These are phyloP conservation scores for Graptemys geographica DNA, from an alignment of 2,797 vertebrate genomes.

Conservation along the genomic window DNA sequence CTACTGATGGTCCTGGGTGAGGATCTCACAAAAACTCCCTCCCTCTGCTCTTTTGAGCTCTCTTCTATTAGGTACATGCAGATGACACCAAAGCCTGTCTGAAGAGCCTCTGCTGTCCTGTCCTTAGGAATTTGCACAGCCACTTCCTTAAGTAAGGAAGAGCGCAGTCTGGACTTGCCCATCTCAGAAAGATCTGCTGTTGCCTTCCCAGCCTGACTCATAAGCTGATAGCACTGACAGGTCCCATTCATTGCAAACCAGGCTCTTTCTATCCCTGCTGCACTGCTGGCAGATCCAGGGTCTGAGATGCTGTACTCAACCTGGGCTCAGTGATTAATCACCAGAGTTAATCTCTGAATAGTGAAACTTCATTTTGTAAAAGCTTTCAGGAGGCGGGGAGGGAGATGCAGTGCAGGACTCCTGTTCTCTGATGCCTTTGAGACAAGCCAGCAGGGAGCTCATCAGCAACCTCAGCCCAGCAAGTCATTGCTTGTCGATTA, in stretches of 20 bases:
- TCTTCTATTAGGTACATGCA: not conserved
- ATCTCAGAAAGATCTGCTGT: constrained; percentile 27
- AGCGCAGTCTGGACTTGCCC: not conserved
- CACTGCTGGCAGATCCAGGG: accelerated
- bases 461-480: not conserved
- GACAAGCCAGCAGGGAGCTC: not conserved
- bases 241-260: constrained; percentile 40
- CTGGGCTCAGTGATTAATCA: not conserved
- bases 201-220: not conserved
- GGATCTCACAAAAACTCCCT: not conserved
- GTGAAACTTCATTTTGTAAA: constrained; percentile 38
- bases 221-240: constrained; percentile 1
- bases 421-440: not conserved
- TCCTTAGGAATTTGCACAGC: not conserved
- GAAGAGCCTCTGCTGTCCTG: not conserved
- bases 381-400: not conserved
- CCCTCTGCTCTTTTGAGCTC: accelerated
- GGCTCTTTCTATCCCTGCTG: not conserved
- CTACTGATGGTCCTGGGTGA: not conserved
- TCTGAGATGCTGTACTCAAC: not conserved
- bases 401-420: constrained; percentile 34
- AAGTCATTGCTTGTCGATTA: constrained; percentile 19
- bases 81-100: not conserved
- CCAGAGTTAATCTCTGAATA: constrained; percentile 24
- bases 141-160: not conserved